Evolutionary conservation across 1,140 invertebrate genomes (phyloP).

Genomic region (Dysdera silvatica): DNA sequence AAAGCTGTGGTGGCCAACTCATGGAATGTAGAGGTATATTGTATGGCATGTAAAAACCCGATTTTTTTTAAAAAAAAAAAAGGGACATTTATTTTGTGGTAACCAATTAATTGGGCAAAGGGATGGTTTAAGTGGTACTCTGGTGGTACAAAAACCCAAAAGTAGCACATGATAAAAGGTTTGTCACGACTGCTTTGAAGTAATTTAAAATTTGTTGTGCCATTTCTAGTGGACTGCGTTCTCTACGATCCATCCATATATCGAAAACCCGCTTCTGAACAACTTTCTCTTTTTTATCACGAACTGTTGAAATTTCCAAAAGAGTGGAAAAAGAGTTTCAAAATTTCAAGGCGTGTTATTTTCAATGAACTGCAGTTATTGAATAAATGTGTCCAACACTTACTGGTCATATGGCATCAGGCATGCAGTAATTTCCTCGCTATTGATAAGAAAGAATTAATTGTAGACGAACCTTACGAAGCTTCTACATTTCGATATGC

Average conservation of each 20-base stretch:
- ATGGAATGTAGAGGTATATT: no score
- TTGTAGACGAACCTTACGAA: constrained; percentile 10
- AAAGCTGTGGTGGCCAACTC: no score
- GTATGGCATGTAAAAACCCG: no score
- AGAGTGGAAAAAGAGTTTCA: neutral
- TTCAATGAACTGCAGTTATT: no score
- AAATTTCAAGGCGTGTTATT: neutral
- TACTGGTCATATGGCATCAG: constrained; percentile 7
- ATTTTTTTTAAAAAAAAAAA: no score
- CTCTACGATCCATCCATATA: neutral
- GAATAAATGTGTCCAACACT: constrained; percentile 6
- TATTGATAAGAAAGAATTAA: neutral
- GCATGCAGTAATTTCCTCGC: constrained; percentile 1
- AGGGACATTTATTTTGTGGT: no score
- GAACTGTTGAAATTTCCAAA: neutral
- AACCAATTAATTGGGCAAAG: no score
- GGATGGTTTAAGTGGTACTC: no score
- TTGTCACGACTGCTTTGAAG: no score
- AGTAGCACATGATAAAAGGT: no score
- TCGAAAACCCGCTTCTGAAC: constrained; percentile 12
- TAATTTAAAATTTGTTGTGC: constrained; percentile 1
- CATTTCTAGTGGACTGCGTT: constrained; percentile 14
- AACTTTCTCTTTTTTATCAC: constrained; percentile 6
- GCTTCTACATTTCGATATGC: neutral
- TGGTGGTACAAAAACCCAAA: no score